These are phyloP conservation scores for Gryllus longicercus DNA, from an alignment of 2,888 invertebrate genomes.

Conservation along the genomic window DNA sequence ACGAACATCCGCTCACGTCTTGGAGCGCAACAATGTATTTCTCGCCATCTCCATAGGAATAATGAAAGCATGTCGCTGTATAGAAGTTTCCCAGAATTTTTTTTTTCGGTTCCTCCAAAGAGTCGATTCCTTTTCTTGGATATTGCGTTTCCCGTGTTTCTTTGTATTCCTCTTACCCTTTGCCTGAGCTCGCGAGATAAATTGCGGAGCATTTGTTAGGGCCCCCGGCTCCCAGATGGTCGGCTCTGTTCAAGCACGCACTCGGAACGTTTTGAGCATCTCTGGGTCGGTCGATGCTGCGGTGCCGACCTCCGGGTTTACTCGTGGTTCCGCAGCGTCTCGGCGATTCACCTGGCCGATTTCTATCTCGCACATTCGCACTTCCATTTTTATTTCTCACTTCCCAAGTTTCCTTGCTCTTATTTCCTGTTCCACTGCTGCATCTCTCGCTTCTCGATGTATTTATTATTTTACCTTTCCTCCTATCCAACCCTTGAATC, in stretches of 20 bases:
- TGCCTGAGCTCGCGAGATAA: background rate
- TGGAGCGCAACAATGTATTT: background rate
- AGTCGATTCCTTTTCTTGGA: background rate
- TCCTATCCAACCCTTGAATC: no score
- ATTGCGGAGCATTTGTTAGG: background rate
- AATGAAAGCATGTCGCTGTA: constrained; percentile 5
- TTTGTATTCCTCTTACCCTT: background rate
- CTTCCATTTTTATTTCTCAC: no score
- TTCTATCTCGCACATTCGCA: background rate
- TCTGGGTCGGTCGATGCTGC: constrained; percentile 4
- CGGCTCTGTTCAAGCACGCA: background rate
- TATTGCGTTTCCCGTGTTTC: constrained; percentile 9
- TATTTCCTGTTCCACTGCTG: no score
- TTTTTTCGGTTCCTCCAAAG: background rate
- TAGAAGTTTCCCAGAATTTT: background rate
- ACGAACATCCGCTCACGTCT: background rate
- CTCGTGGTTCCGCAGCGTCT: background rate
- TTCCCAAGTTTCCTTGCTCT: no score
- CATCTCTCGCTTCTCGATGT: no score
- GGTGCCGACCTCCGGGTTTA: background rate
- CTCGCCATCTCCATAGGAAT: constrained; percentile 9
- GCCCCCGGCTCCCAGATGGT: constrained; percentile 7
- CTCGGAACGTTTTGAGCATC: background rate
- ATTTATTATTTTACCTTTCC: no score
- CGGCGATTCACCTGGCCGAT: background rate